Evolutionary conservation across 2,113 vertebrate species (phyloP).

Genomic region (Motacilla alba): DNA sequence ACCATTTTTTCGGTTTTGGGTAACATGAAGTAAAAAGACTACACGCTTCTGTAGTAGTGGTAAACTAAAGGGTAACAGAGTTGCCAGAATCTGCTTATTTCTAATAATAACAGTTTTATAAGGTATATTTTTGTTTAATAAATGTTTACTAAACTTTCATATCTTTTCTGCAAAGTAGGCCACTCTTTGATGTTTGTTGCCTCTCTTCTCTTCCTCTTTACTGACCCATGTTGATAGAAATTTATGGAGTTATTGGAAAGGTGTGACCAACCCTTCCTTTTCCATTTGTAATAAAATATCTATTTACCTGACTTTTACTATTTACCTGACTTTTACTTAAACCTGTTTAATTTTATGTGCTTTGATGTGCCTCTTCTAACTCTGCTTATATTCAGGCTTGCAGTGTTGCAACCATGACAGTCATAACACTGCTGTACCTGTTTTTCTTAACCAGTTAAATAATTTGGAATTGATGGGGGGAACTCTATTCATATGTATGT

Average conservation of each 20-base stretch:
- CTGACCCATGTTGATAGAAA: not conserved
- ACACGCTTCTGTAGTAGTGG: not conserved
- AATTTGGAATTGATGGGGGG: not conserved
- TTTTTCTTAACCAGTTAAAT: not conserved
- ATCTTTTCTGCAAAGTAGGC: not conserved
- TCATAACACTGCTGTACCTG: not conserved
- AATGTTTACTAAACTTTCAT: not conserved
- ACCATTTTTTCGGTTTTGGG: not conserved
- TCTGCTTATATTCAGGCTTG: not conserved
- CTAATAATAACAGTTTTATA: not conserved
- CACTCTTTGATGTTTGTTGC: not conserved
- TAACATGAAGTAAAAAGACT: not conserved
- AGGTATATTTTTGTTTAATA: not conserved
- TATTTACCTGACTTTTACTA: not conserved
- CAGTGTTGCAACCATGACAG: not conserved
- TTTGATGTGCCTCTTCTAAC: not conserved
- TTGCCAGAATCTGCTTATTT: not conserved
- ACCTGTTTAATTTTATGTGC: not conserved
- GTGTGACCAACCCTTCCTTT: not conserved
- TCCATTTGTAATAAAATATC: not conserved
- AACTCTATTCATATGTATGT: not conserved
- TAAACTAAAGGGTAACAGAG: not conserved
- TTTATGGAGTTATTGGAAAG: not conserved
- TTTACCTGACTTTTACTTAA: not conserved
- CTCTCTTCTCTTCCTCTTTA: not conserved